phyloP scores from a whole-genome alignment of 2,888 invertebrate genomes.

The Volucella inflata region DNA sequence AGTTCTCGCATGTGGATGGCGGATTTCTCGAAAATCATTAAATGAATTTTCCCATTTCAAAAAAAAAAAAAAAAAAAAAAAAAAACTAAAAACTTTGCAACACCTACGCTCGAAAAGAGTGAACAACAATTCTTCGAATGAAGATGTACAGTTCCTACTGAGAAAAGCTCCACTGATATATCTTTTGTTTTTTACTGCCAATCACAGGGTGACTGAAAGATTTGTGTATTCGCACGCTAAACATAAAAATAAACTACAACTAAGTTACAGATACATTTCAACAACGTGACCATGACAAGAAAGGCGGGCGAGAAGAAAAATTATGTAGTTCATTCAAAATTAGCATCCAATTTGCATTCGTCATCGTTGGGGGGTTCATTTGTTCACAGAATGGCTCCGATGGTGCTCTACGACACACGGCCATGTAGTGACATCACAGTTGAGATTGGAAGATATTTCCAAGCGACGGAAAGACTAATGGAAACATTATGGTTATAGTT shows the following conservation, averaged over 20 bases:
- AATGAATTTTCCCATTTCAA: constrained; percentile 6
- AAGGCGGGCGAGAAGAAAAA: constrained; percentile 9
- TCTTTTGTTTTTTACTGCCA: constrained; percentile 17
- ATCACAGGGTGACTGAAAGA: neutral
- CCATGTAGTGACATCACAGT: constrained; percentile 22
- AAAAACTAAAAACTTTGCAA: neutral
- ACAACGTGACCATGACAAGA: neutral
- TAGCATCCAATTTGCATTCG: constrained; percentile 38
- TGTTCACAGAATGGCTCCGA: neutral
- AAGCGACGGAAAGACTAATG: neutral
- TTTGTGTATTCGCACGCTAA: constrained; percentile 55
- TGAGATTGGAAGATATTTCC: neutral
- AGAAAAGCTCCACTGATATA: constrained; percentile 13
- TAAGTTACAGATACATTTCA: neutral
- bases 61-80: too few relatives aligned
- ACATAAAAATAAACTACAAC: constrained; percentile 20
- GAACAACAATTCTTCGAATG: constrained; percentile 8
- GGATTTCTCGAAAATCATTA: constrained; percentile 8
- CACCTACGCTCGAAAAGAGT: constrained; percentile 6
- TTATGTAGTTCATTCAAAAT: constrained; percentile 32
- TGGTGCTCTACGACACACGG: neutral
- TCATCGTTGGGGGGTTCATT: constrained; percentile 18
- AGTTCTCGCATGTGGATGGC: neutral
- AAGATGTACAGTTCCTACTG: neutral
- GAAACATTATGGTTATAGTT: constrained; percentile 13